A percentile compares a stretch with the other conserved stretches of the same genome.
Evolutionary conservation across 1,140 invertebrate species (phyloP).

Genomic region (Monomorium pharaonis): DNA sequence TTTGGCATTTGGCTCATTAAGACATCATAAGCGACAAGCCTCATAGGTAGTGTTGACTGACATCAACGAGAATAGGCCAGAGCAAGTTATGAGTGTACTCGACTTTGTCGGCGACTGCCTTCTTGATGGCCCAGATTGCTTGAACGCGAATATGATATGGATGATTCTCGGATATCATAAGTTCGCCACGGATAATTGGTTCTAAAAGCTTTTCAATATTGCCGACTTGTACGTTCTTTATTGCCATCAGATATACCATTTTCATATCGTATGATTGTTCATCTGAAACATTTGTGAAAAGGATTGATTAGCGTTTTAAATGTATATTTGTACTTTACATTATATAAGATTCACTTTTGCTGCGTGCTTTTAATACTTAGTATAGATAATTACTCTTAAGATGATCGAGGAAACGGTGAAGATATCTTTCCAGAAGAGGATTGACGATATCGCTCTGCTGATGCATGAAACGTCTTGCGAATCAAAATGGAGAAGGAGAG

Average conservation of each 20-base stretch:
- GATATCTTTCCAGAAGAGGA: conserved; percentile 55
- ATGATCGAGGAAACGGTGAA: conserved; percentile 71
- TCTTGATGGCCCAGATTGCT: conserved; percentile 76
- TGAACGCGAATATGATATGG: conserved; percentile 76
- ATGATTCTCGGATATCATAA: conserved; percentile 58
- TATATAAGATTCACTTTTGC: not conserved
- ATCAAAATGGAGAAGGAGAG: conserved; percentile 81
- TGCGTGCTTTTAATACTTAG: not conserved
- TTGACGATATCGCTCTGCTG: conserved; percentile 18
- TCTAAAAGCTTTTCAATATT: conserved; percentile 69
- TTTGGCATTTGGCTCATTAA: conserved; percentile 78
- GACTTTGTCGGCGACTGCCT: conserved; percentile 67
- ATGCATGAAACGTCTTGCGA: conserved; percentile 75
- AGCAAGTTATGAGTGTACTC: conserved; percentile 76
- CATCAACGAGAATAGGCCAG: conserved; percentile 82
- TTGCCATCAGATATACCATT: conserved; percentile 76
- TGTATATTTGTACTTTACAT: not conserved
- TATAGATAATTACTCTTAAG: conserved; percentile 69
- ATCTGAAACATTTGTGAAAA: conserved; percentile 63
- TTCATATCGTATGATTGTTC: conserved; percentile 72
- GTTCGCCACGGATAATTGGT: conserved; percentile 72
- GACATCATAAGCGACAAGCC: conserved; percentile 80
- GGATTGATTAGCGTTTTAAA: not conserved
- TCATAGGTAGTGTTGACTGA: conserved; percentile 73
- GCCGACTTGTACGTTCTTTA: conserved; percentile 74